Base-by-base conservation (phyloP, 2,888 invertebrate genomes). In the Euzophera pinguis region DNA sequence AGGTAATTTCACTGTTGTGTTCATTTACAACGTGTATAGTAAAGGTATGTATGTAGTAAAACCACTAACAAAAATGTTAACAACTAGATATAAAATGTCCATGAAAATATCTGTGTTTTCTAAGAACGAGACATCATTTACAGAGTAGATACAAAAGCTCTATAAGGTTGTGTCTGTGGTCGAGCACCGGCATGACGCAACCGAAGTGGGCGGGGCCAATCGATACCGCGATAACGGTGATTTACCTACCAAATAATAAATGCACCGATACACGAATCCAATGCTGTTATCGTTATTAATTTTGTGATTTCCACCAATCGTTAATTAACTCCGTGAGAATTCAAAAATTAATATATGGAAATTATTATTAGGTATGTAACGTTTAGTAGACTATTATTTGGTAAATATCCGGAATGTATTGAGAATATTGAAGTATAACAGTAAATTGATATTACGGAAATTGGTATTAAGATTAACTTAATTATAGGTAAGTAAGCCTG, bases 181-280 rank as follows among this genome's bases (percentile, higher is more conserved):
- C 34, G 16, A 7, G 49, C 39, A 16, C 37, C 9, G 22, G 34
- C 34, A 42, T 51, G 51, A 51, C 51, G 51, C 51, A 51, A 51
- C 29, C 51, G 42, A 29, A n/a, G 42, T 41, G 64, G 69, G 72
- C 72, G 71, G 67, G 59, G 62, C 65, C 61, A 65, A 67, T 69
- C 72, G 67, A 69, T 66, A 63, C 63, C 60, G 56, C 64, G 65
- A 72, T 69, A 65, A 62, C 62, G 53, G 66, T 70, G 71, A 72
- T 71, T 71, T 72, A 73, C 75, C 71, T 64, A 72, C 70, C 69
- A 64, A 72, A 71, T 67, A 63, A 65, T 57, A 63, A 62, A 64
- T 60, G 37, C 52, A 51, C 22, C 52, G 58, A 61, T 65, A 60
- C 64, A 65, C 59, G 62, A 63, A 65, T 64, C 65, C 63, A 68